Conservation (phyloP, 2,888 invertebrate genomes). For the Drosophila percnosoma region DNA sequence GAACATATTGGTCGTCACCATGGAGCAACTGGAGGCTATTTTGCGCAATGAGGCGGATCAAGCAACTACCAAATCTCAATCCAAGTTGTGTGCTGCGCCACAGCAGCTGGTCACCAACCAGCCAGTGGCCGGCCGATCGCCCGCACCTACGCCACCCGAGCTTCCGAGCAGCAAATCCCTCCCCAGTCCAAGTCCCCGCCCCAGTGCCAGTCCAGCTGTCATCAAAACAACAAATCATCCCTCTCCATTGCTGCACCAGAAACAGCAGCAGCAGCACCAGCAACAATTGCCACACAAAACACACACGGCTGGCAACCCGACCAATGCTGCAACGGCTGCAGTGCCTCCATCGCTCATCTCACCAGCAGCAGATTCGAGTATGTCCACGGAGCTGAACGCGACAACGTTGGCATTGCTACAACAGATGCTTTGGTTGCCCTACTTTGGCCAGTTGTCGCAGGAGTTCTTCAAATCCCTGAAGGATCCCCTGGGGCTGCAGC, state of each 20-base stretch:
- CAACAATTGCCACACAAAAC: constrained; percentile 30
- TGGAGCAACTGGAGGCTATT: constrained; percentile 90
- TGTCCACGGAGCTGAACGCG: constrained; percentile 89
- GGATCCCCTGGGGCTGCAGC: constrained; percentile 72
- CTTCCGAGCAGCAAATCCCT: constrained; percentile 24
- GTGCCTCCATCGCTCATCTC: constrained; percentile 32
- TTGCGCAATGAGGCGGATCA: constrained; percentile 86
- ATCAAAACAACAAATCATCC: background rate
- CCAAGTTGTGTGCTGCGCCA: background rate
- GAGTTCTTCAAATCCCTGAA: constrained; percentile 85
- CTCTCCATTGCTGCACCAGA: background rate
- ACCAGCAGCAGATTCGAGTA: constrained; percentile 74
- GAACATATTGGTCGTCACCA: constrained; percentile 91
- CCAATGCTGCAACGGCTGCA: constrained; percentile 30
- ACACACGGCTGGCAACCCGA: constrained; percentile 45
- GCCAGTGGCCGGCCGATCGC: constrained; percentile 6
- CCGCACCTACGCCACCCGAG: constrained; percentile 15
- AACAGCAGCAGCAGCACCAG: constrained; percentile 13
- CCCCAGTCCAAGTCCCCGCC: constrained; percentile 27
- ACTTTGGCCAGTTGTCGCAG: constrained; percentile 85
- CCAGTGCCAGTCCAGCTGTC: constrained; percentile 15
- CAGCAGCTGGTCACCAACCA: background rate
- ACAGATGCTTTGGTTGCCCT: constrained; percentile 91
- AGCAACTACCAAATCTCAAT: constrained; percentile 27
- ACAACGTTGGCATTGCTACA: constrained; percentile 89